These are phyloP conservation scores for Misgurnus anguillicaudatus DNA, from an alignment of 2,113 vertebrate genomes.

Conservation along the genomic window DNA sequence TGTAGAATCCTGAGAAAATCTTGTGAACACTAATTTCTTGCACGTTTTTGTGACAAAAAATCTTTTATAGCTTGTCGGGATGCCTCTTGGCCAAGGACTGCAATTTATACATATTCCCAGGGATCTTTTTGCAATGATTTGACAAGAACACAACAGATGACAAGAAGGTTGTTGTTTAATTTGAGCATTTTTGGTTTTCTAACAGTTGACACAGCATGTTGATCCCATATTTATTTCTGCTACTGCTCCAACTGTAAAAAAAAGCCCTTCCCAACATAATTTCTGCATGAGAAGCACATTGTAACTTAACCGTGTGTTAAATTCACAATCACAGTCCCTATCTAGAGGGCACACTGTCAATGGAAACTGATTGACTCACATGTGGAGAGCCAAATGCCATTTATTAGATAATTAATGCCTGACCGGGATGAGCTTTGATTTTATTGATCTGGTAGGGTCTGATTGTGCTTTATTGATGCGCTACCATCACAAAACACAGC, in stretches of 20 bases:
- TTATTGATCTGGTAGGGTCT: constrained; percentile 68
- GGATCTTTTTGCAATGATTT: no score
- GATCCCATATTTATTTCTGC: not conserved
- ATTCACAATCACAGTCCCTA: not conserved
- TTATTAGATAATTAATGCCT: constrained; percentile 75
- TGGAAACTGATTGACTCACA: constrained; percentile 40
- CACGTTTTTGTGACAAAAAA: no score
- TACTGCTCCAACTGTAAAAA: not conserved
- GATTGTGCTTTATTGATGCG: constrained; percentile 64
- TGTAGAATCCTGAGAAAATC: no score
- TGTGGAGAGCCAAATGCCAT: constrained; percentile 57
- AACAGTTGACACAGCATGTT: not conserved
- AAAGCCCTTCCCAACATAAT: no score
- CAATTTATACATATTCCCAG: no score
- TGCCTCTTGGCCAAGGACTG: no score
- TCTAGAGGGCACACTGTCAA: constrained; percentile 42
- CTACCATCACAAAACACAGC: constrained; percentile 56
- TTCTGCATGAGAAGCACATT: not conserved
- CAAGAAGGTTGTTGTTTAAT: no score
- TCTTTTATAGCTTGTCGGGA: no score
- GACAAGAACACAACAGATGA: no score
- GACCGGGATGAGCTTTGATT: constrained; percentile 72
- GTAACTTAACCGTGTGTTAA: not conserved
- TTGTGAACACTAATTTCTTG: no score
- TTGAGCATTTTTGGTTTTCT: not conserved